Evolutionary conservation across 1,140 invertebrate species (phyloP), one percentile per base, ranked within the genome.

Genomic region (Agrypnia vestita): DNA sequence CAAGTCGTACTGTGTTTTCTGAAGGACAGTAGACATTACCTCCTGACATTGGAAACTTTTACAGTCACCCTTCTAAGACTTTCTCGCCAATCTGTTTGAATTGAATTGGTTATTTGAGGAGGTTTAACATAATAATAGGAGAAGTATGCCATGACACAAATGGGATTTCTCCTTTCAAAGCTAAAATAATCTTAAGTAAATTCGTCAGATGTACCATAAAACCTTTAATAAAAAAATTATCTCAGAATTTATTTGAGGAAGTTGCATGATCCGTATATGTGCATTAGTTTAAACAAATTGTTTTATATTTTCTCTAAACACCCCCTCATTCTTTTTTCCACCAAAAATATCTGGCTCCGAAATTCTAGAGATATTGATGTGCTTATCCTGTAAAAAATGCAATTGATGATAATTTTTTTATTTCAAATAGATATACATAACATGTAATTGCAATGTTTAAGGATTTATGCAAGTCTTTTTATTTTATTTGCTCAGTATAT

Each of bases 401-500:
- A 35, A 35, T 35, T 35, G 25, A 35, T 35, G 25, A 35, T 35
- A 35, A 35, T 35, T 35, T 35, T 35, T 35, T 35, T 35, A 35
- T 35, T 35, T 35, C 25, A 35, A 35, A 35, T 35, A 35, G 25
- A 35, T 3, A 3, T 1, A 3, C 25, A 35, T 6, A 35, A 35
- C 25, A 35, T 35, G 25, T 35, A 35, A 35, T 35, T 35, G 25
- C 25, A 35, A 35, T 35, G 25, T 35, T 35, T 35, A 35, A 35
- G 17, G 67, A 25, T 49, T 71, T 51, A 21, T 71, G 61, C 35
- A 25, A 64, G 61, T 35, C n/a, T 11, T 71, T 71, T 71, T 71
- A 1, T 71, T 71, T 71, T 71, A 49, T 71, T 49, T 51, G 19
- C 19, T 17, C 44, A 71, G 47, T 71, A 13, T 71, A 53, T 71